Evolutionary conservation across 2,888 invertebrate genomes (phyloP).

Genomic region (Metalampra italica): DNA sequence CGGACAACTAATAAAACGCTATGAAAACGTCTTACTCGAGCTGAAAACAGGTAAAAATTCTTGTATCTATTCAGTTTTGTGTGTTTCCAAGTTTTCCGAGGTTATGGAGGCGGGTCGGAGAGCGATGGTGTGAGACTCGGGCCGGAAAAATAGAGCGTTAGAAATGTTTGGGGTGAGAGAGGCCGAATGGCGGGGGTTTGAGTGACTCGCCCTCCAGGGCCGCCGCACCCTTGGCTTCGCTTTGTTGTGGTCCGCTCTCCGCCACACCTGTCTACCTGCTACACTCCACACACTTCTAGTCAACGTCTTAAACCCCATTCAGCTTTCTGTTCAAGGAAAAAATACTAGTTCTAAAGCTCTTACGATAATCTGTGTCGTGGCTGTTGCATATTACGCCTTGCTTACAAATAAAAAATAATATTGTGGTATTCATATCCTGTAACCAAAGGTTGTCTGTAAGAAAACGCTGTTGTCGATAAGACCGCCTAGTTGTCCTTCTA

Average conservation of each 20-base stretch:
- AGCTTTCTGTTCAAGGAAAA: no score
- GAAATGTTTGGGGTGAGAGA: conserved; percentile 73
- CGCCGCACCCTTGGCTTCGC: conserved; percentile 58
- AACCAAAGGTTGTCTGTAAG: no score
- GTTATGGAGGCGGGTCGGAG: conserved; percentile 22
- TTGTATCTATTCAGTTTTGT: conserved; percentile 16
- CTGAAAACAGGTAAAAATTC: conserved; percentile 49
- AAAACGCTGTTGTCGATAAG: no score
- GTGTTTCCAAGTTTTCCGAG: conserved; percentile 13
- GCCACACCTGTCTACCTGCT: conserved; percentile 12
- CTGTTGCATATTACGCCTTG: no score
- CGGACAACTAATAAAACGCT: conserved; percentile 54
- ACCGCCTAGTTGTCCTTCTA: no score
- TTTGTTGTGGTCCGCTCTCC: conserved; percentile 30
- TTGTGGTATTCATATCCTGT: no score
- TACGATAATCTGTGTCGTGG: no score
- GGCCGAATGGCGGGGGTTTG: conserved; percentile 75
- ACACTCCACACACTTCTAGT: no score
- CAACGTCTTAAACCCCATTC: no score
- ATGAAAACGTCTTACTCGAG: conserved; percentile 47
- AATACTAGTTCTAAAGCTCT: no score
- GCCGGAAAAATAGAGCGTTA: conserved; percentile 75
- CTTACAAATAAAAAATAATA: no score
- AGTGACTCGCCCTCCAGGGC: conserved; percentile 64
- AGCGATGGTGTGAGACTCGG: conserved; percentile 69